Base-by-base conservation (phyloP, 2,888 invertebrate species). In the Caenorhabditis sulstoni region DNA sequence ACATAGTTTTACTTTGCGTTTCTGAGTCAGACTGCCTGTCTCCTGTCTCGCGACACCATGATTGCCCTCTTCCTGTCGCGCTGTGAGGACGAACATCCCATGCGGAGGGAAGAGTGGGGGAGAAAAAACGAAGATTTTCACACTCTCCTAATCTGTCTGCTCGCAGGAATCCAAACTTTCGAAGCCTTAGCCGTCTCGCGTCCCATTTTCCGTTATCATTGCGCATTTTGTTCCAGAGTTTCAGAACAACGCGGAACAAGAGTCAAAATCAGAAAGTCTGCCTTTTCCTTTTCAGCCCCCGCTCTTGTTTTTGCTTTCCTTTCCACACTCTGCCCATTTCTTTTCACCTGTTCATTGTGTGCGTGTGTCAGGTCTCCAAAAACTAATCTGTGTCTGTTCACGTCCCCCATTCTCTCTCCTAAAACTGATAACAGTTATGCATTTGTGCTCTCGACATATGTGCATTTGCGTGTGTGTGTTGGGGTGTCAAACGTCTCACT, bases 301-400 rank as follows among this genome's bases (percentile, higher is more conserved):
- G n/a, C n/a, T n/a, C 29, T 29, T 29, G 29, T 29, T 29, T 29
- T 29, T 29, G 29, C 29, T 29, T 29, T 7, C 29, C 29, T 7
- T 7, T 7, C 29, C 29, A 3, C 29, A 29, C 7, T 29, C 29
- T 29, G 7, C 47, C 35, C 29, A 37, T 39, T 45, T 41, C 16
- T 68, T 66, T 67, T 61, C 68, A 68, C 52, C 68, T 68, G 68
- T 45, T 29, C 44, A 55, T 61, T 49, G 52, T 52, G 52, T 7
- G 52, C 29, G 52, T 7, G 14, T n/a, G 44, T 23, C 49, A 20
- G 12, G 4, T 29, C 29, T 29, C 29, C 29, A 29, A 29, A 29
- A 52, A 23, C 52, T 52, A 52, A 52, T 52, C 52, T 52, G 52
- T 52, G 52, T 52, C 52, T 29, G 52, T 52, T 52, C 52, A 29